These are phyloP conservation scores for Drosophila algonquin DNA, from an alignment of 2,888 invertebrate species.

Conservation along the genomic window DNA sequence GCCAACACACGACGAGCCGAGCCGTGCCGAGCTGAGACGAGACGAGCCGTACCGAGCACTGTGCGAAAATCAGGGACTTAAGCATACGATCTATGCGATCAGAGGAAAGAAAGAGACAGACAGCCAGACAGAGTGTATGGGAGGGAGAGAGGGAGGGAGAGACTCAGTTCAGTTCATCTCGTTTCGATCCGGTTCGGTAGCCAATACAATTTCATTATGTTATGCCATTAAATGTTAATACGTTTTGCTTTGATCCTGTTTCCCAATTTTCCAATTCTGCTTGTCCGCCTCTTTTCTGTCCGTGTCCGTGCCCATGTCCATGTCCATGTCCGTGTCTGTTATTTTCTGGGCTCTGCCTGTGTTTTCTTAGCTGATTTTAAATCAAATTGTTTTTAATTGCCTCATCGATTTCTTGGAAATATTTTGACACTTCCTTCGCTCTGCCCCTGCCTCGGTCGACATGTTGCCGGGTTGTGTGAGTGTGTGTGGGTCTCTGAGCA, in stretches of 20 bases:
- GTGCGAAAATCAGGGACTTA: constrained; percentile 73
- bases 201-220: constrained; percentile 71
- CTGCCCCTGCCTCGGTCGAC: too few species aligned
- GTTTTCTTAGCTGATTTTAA: constrained; percentile 73
- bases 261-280: constrained; percentile 8
- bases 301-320: not conserved
- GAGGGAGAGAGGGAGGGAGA: too few species aligned
- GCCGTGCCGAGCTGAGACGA: not conserved
- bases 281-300: constrained; percentile 23
- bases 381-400: constrained; percentile 77
- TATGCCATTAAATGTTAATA: constrained; percentile 72
- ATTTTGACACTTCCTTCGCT: constrained; percentile 58
- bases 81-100: constrained; percentile 29
- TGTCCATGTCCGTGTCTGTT: not conserved
- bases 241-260: constrained; percentile 13
- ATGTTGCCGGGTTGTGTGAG: too few species aligned
- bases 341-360: constrained; percentile 25
- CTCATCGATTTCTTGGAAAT: constrained; percentile 61
- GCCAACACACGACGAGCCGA: constrained; percentile 5
- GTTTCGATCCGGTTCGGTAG: constrained; percentile 42
- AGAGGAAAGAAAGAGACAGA: not conserved
- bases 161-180: constrained; percentile 11
- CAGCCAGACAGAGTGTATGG: not conserved
- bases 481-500: too few species aligned
- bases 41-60: not conserved